Base-by-base conservation (phyloP, 1,140 invertebrate species). In the Alviniconcha marisindica region DNA sequence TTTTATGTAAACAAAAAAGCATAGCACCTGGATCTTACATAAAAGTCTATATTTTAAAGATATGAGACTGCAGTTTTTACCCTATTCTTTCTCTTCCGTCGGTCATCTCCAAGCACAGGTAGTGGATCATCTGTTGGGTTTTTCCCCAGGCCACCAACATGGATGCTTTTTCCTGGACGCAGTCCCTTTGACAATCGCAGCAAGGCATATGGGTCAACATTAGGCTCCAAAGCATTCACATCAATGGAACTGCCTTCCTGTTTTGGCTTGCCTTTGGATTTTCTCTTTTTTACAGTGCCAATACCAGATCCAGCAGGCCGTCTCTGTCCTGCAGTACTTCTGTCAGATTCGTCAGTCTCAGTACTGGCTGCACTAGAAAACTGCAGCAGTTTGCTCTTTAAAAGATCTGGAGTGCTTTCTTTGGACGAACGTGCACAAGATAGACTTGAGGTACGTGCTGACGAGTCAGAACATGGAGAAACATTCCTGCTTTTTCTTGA, bases 71-170 rank as follows among this genome's bases (percentile, higher is more conserved):
- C 48, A 28, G 21, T 74, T 21, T 15, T 40, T 42, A 74, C 71
- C 38, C 14, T 33, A 24, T 74, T 24, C 15, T 40, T 42, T 42
- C 42, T 74, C 73, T 18, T 76, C 73, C 73, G 4, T n/a, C 44
- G 24, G 10, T 51, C 44, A 3, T 48, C 56, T 14, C 54, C 78
- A 0, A 80, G 60, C 28, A 66, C 78, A 60, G 78, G 78, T 18
- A 80, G 40, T n/a, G 78, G 78, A 28, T 80, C 78, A 44, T 66
- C 56, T 24, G 54, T 80, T 24, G 78, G 78, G 40, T 80, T 80
- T 38, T 80, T 80, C 2, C 78, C 78, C 36, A 80, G 56, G 60
- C 78, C 78, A 24, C 24, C 60, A 5, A 80, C 78, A n/a, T 80
- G 56, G 33, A 80, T 80, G 40, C 12, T 44, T 12, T 60, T 42